Percentiles rank a stretch among this genome's conserved stretches.
phyloP scores from a whole-genome alignment of 2,888 invertebrate species.

The Melieria omissa region DNA sequence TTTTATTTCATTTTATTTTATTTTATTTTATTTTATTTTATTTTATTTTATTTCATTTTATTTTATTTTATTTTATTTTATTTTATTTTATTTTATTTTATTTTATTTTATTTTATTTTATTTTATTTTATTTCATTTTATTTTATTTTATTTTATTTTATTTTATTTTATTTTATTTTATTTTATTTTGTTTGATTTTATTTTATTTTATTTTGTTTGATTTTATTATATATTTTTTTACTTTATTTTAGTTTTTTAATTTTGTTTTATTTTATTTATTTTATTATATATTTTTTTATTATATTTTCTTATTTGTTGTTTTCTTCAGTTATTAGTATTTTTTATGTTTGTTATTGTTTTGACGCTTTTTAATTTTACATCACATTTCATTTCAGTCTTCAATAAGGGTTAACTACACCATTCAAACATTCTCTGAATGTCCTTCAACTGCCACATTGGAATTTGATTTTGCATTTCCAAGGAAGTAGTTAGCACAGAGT shows the following conservation, averaged over 20 bases:
- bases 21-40: slow-evolving; percentile 7
- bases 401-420: too few species aligned
- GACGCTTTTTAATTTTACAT: too few species aligned
- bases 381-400: too few species aligned
- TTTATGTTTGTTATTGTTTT: too few species aligned
- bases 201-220: background rate
- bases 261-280: background rate
- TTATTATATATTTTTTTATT: background rate
- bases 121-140: background rate
- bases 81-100: background rate
- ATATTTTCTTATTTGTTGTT: background rate
- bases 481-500: too few species aligned
- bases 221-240: background rate
- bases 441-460: too few species aligned
- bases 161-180: background rate
- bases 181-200: background rate
- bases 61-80: slow-evolving; percentile 9
- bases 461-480: too few species aligned
- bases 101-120: background rate
- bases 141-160: background rate
- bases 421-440: too few species aligned
- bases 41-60: slow-evolving; percentile 1
- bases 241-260: background rate
- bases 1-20: slow-evolving; percentile 9
- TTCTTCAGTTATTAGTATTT: too few species aligned